These are phyloP conservation scores for Bufo gargarizans DNA, from an alignment of 2,113 vertebrate species.

Conservation along the genomic window DNA sequence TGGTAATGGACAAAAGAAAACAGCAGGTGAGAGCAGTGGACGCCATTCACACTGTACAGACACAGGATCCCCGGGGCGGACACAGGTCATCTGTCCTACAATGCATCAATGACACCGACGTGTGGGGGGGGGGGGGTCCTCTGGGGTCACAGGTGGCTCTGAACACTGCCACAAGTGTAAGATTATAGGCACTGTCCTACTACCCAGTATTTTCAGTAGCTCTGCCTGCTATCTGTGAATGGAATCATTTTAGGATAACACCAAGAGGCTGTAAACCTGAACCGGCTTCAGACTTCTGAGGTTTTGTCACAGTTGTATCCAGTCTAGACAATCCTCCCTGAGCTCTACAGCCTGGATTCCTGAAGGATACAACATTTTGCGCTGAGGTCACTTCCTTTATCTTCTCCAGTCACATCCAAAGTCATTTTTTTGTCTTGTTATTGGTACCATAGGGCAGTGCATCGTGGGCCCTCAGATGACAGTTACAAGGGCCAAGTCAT, in stretches of 20 bases:
- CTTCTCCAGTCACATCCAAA: too few relatives aligned
- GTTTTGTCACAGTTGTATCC: not conserved
- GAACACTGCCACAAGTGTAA: not conserved
- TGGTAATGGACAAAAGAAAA: not conserved
- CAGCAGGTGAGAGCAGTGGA: constrained; percentile 17
- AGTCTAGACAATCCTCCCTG: not conserved
- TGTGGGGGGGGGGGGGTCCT: not conserved
- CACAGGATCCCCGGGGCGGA: not conserved
- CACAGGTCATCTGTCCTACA: not conserved
- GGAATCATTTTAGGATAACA: not conserved
- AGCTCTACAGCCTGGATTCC: too few relatives aligned
- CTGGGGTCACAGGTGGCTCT: not conserved
- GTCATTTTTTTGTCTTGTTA: too few relatives aligned
- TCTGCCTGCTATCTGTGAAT: not conserved
- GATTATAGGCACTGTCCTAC: too few relatives aligned
- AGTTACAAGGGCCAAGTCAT: too few relatives aligned
- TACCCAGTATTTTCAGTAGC: not conserved
- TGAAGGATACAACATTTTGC: too few relatives aligned
- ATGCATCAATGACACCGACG: constrained; percentile 8
- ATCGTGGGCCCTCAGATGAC: too few relatives aligned
- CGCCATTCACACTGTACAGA: not conserved
- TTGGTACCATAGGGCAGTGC: too few relatives aligned
- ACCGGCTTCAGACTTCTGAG: not conserved
- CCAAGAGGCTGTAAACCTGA: not conserved
- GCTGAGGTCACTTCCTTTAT: too few relatives aligned